Evolutionary conservation across 2,113 vertebrate species (phyloP), one percentile per base, ranked within the genome.

Genomic region (Verasper variegatus): DNA sequence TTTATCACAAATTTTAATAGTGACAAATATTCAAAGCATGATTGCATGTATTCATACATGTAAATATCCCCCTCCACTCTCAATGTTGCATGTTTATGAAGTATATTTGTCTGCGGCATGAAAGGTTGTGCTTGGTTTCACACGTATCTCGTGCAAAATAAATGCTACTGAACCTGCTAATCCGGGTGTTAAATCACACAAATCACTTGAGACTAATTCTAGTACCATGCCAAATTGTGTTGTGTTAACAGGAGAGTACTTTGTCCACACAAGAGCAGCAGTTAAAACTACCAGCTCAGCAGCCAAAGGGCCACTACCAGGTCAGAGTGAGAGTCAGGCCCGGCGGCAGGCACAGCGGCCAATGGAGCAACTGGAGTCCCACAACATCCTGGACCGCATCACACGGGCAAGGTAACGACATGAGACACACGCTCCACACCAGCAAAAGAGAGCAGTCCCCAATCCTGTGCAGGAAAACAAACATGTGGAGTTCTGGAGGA

Each of bases 281-380:
- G 57, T 3, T 82, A 2, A 59, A 0, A 4, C 3, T 83, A 3
- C 0, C 17, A 1, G 9, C 31, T 4, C 2, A 0, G 37, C 0
- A 35, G 13, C 24, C 80, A 0, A 61, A 61, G 31, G 90, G 71
- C 7, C 24, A 3, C n/a, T 59, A 71, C 57, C 76, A 91, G 49
- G 71, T 82, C 37, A 82, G 94, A 47, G 92, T 94, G 7, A 77
- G 92, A 54, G 91, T 94, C 37, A 80, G 31, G 37, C 83, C 91
- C 0, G 0, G 0, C 0, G 0, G 0, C 0, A 0, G 0, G 0
- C 0, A 2, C 0, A 0, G 11, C 0, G 6, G 76, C 67, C 63
- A 66, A 5, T 95, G 94, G 94, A 95, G 94, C 31, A 24, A 90
- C 74, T 95, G 94, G 94, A 93, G 94, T 77, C 89, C 88, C 2